Evolutionary conservation across 2,113 vertebrate genomes (phyloP).

Genomic region (Pelecanoides urinatrix): DNA sequence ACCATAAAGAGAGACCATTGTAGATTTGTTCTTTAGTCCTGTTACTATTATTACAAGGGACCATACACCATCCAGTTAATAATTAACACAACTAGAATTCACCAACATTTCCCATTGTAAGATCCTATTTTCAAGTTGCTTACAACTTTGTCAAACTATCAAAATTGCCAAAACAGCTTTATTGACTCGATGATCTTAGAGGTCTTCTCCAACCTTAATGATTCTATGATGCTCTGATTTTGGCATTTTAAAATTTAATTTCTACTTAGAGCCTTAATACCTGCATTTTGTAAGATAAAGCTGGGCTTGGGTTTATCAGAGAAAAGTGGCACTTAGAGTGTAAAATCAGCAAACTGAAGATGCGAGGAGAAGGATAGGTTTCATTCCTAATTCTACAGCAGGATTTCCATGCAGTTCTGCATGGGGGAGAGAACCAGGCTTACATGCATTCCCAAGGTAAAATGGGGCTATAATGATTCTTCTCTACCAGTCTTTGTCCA

Average conservation of each 20-base stretch:
- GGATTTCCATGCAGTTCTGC: background rate
- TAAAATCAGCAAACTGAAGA: background rate
- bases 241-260: background rate
- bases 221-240: background rate
- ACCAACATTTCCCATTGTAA: background rate
- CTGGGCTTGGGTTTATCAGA: background rate
- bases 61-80: rapidly evolving
- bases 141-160: background rate
- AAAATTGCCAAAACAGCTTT: background rate
- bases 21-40: background rate
- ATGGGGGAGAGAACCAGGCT: background rate
- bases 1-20: background rate
- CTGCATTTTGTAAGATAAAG: background rate
- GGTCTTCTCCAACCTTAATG: too few species aligned
- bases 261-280: background rate
- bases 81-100: background rate
- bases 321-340: background rate
- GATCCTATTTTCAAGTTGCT: background rate
- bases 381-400: background rate
- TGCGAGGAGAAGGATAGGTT: background rate
- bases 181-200: too few species aligned
- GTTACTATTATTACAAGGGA: background rate
- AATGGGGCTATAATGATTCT: background rate
- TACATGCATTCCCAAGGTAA: background rate
- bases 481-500: background rate